Percentiles rank a stretch among this genome's conserved stretches.
Conservation (phyloP, 2,113 vertebrate species). For the Brienomyrus brachyistius region DNA sequence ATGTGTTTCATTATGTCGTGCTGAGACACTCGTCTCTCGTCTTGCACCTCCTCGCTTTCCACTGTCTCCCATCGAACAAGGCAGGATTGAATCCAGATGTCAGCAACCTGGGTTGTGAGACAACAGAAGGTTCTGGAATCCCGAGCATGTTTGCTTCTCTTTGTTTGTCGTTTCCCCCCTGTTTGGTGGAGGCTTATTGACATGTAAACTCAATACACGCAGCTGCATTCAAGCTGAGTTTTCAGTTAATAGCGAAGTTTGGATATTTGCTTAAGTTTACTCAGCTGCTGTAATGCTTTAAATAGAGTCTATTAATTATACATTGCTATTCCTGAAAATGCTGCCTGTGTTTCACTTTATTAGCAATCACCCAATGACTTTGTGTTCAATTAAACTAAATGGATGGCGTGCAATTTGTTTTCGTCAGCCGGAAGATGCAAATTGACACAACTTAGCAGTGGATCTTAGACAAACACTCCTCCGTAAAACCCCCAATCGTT, state of each 20-base stretch:
- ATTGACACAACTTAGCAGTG: not conserved
- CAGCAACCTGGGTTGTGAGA: not conserved
- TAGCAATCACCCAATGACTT: not conserved
- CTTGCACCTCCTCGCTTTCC: not conserved
- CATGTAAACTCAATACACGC: not conserved
- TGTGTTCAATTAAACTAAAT: conserved; percentile 9
- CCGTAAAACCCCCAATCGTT: not conserved
- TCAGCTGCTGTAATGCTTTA: not conserved
- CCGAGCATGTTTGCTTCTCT: not conserved
- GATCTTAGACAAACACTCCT: not conserved
- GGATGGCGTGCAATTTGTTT: not conserved
- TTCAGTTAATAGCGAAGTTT: not conserved
- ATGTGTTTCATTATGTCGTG: not conserved
- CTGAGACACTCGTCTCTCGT: not conserved
- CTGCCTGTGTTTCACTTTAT: not conserved
- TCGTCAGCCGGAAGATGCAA: not conserved
- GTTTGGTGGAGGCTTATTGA: not conserved
- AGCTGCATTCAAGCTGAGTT: not conserved
- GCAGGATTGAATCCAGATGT: not conserved
- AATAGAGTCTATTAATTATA: not conserved
- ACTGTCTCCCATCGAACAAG: not conserved
- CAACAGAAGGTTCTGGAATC: not conserved
- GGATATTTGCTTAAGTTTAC: not conserved
- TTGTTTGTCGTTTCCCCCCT: not conserved
- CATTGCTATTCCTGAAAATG: not conserved